These are phyloP conservation scores for Amblyjoppa proteus DNA, from an alignment of 2,888 invertebrate species.

Conservation along the genomic window DNA sequence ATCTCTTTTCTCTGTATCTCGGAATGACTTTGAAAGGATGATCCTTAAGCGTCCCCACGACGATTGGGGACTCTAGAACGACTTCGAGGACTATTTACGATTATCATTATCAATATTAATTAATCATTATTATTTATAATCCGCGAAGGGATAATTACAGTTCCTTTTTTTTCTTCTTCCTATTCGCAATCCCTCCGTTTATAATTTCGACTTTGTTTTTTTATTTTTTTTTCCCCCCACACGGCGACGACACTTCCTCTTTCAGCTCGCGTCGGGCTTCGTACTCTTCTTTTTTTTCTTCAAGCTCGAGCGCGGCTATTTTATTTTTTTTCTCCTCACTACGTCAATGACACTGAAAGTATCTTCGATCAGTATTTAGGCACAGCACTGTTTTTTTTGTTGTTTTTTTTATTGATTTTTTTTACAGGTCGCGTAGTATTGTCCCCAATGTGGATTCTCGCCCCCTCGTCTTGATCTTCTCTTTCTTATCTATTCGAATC, in stretches of 20 bases:
- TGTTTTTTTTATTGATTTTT: neutral
- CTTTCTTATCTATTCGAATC: neutral
- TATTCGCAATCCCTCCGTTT: conserved; percentile 9
- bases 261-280: neutral
- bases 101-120: conserved; percentile 41
- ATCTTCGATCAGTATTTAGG: conserved; percentile 66
- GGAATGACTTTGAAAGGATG: conserved; percentile 70
- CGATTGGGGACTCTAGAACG: conserved; percentile 58
- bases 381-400: conserved; percentile 68
- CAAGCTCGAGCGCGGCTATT: neutral
- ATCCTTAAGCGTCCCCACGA: conserved; percentile 58
- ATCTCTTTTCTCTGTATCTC: conserved; percentile 44
- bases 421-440: conserved; percentile 66
- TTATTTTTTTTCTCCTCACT: conserved; percentile 40
- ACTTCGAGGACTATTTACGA: conserved; percentile 50
- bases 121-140: conserved; percentile 38
- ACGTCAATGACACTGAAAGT: conserved; percentile 49
- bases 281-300: conserved; percentile 4
- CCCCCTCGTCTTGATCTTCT: neutral
- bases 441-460: conserved; percentile 45
- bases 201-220: neutral
- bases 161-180: neutral
- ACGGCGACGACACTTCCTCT: conserved; percentile 29
- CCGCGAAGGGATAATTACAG: conserved; percentile 6
- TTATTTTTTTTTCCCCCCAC: neutral